Conservation (phyloP, 2,888 invertebrate species). For the Melikaiella ostensackeni region DNA sequence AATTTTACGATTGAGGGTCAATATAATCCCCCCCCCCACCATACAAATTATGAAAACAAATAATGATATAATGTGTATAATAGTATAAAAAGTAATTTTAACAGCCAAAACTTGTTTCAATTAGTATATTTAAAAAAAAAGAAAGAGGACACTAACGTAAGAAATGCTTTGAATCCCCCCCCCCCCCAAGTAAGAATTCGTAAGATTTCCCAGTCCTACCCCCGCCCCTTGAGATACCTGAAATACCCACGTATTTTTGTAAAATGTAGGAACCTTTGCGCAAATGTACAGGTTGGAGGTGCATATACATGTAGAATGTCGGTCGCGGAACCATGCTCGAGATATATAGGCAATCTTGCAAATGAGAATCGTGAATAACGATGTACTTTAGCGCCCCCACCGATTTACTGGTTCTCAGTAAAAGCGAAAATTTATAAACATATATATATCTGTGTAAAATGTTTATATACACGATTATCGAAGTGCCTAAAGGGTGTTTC, state of each 20-base stretch:
- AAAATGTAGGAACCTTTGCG: constrained; percentile 54
- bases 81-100: too few species aligned
- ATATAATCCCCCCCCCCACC: too few species aligned
- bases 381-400: constrained; percentile 71
- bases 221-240: too few species aligned
- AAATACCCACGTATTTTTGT: constrained; percentile 30
- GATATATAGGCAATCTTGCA: constrained; percentile 76
- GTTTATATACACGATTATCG: constrained; percentile 53
- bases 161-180: too few species aligned
- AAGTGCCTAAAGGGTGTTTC: constrained; percentile 38
- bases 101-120: too few species aligned
- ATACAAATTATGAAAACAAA: too few species aligned
- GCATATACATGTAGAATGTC: constrained; percentile 54
- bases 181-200: too few species aligned
- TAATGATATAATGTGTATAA: too few species aligned
- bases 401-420: constrained; percentile 52
- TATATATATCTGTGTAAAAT: constrained; percentile 54
- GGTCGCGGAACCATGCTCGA: constrained; percentile 64
- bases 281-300: constrained; percentile 45
- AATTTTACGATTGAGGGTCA: too few species aligned
- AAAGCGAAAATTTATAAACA: constrained; percentile 52
- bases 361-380: constrained; percentile 76
- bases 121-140: too few species aligned
- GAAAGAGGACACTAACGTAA: too few species aligned
- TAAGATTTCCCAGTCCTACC: too few species aligned